Evolutionary conservation across 1,140 invertebrate species (phyloP), one percentile per base, ranked within the genome.

Genomic region (Colletes gigas): DNA sequence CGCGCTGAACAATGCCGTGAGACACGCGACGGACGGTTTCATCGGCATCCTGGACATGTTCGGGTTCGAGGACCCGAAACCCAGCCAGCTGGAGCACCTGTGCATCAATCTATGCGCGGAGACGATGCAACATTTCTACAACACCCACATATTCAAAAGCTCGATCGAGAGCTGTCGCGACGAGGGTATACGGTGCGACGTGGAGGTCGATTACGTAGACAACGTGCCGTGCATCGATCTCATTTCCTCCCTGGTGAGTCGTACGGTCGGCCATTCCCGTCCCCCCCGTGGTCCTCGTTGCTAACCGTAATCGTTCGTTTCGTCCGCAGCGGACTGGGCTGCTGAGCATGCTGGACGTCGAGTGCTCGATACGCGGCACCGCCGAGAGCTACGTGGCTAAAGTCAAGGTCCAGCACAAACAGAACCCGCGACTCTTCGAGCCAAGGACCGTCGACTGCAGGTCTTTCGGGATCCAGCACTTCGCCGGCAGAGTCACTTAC

Each of bases 81-180:
- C 97, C 0, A 97, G 97, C 87, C 97, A 98, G 87, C 94, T 99
- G 83, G 98, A 99, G 91, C 98, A 99, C 90, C 93, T 99, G 19
- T 99, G 98, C 93, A 98, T 98, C 85, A 99, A 99, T 93, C 93
- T 99, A 62, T 99, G 98, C 92, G 98, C 98, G 0, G 98, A 99
- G 94, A 98, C 98, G 19, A 98, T 99, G 97, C 98, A 99, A 90
- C 98, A 99, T 92, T 99, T 99, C 92, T 99, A 99, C 94, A 99
- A 98, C 91, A 99, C 98, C 52, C 98, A 99, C 92, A 98, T 98
- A 79, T 99, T 99, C 93, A 99, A 98, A 93, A 98, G 97, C 9
- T 97, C 97, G 72, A 97, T 98, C 78, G 98, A 99, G 92, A 98
- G 98, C 60, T 98, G 98, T 89, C 94, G 97, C 74, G 98, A 99